Conservation (phyloP, 1,140 invertebrate genomes). For the Dufourea novaeangliae region DNA sequence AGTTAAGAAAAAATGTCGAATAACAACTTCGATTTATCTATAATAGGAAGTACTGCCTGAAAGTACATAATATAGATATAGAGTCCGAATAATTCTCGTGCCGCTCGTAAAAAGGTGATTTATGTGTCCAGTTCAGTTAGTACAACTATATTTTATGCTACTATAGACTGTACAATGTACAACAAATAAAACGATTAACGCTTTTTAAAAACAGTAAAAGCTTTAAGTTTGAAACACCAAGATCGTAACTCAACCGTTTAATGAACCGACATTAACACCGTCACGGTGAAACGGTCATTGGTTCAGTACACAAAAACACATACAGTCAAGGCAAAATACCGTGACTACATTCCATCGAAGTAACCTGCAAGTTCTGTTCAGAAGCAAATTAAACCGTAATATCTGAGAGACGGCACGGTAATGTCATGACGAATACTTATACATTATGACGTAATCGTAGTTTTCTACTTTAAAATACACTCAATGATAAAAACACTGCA, state of each 20-base stretch:
- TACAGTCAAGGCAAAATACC: slow-evolving; percentile 17
- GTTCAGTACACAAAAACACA: slow-evolving; percentile 31
- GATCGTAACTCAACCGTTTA: background rate
- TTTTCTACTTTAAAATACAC: too few relatives aligned
- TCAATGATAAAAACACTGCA: too few relatives aligned
- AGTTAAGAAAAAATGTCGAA: background rate
- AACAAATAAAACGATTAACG: too few relatives aligned
- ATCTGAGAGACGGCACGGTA: background rate
- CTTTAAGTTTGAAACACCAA: background rate
- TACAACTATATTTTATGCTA: too few relatives aligned
- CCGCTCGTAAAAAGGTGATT: too few relatives aligned
- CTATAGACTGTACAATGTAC: too few relatives aligned
- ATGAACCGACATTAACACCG: background rate
- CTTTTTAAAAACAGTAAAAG: background rate
- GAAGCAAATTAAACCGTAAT: background rate
- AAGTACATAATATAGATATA: too few relatives aligned
- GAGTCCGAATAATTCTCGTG: too few relatives aligned
- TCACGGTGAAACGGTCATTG: slow-evolving; percentile 49
- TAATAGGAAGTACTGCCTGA: too few relatives aligned
- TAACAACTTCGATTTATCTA: too few relatives aligned
- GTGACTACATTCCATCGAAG: slow-evolving; percentile 14
- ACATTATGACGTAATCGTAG: background rate
- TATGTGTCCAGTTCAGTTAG: too few relatives aligned
- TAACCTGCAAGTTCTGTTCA: background rate
- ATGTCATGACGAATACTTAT: background rate